phyloP scores from a whole-genome alignment of 2,797 vertebrate genomes.

The Hylomyscus alleni region DNA sequence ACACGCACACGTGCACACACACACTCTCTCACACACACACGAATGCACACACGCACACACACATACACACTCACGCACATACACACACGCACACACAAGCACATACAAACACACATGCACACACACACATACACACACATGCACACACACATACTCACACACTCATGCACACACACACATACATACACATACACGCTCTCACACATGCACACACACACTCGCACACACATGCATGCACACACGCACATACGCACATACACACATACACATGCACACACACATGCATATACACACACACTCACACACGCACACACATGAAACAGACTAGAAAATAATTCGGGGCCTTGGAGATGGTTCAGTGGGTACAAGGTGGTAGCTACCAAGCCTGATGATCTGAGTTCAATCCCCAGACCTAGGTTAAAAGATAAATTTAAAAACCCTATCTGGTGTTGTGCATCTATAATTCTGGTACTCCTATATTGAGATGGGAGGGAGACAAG shows the following conservation, averaged over 20 bases:
- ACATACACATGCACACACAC: no score
- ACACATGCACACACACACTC: not conserved
- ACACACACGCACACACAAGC: no score
- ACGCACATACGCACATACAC: no score
- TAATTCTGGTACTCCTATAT: not conserved
- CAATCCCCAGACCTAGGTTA: not conserved
- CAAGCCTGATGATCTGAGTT: not conserved
- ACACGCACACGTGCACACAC: not conserved
- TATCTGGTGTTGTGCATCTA: not conserved
- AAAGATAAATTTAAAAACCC: not conserved
- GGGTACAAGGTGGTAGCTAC: not conserved
- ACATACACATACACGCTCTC: not conserved
- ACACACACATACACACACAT: slow-evolving; percentile 1
- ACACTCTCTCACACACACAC: no score
- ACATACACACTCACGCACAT: no score
- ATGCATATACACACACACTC: not conserved
- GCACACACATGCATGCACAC: no score
- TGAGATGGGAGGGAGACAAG: not conserved
- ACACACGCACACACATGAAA: not conserved
- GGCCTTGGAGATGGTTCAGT: not conserved
- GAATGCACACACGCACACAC: no score
- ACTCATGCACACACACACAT: not conserved
- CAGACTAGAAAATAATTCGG: not conserved
- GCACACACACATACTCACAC: slow-evolving; percentile 35
- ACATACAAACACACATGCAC: not conserved